A percentile compares a stretch with the other conserved stretches of the same genome.
Conservation (phyloP, 2,888 invertebrate species). For the Drosophila austrosaltans region DNA sequence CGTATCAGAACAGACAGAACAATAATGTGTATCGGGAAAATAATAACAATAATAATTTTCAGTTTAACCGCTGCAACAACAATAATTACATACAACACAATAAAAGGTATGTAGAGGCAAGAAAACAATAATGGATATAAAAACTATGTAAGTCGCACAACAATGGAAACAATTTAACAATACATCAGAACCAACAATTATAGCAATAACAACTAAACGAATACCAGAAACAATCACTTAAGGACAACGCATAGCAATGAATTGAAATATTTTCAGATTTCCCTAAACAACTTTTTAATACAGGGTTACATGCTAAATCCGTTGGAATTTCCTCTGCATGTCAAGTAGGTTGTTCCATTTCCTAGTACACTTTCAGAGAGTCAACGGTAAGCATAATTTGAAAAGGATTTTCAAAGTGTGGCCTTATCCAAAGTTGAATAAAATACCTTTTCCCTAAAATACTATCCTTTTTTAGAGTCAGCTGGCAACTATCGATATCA, state of each 20-base stretch:
- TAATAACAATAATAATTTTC: constrained; percentile 1
- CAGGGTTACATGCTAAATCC: too few relatives aligned
- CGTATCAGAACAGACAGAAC: background rate
- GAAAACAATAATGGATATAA: background rate
- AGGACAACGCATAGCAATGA: background rate
- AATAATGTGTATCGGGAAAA: background rate
- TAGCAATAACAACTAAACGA: background rate
- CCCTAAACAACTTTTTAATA: background rate
- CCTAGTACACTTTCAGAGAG: too few relatives aligned
- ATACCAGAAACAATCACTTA: background rate
- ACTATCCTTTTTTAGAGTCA: too few relatives aligned
- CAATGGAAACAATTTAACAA: background rate
- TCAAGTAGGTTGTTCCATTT: background rate
- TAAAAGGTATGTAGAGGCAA: background rate
- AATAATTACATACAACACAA: constrained; percentile 5
- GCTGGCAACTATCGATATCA: too few relatives aligned
- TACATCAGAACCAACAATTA: background rate
- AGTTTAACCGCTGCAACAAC: background rate
- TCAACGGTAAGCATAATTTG: too few relatives aligned
- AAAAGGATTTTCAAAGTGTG: too few relatives aligned
- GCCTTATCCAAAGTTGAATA: too few relatives aligned
- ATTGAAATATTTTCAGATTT: background rate
- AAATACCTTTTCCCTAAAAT: too few relatives aligned
- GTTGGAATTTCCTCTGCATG: background rate
- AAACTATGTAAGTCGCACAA: background rate